Evolutionary conservation across 2,113 vertebrate genomes (phyloP).

Genomic region (Etheostoma cragini): DNA sequence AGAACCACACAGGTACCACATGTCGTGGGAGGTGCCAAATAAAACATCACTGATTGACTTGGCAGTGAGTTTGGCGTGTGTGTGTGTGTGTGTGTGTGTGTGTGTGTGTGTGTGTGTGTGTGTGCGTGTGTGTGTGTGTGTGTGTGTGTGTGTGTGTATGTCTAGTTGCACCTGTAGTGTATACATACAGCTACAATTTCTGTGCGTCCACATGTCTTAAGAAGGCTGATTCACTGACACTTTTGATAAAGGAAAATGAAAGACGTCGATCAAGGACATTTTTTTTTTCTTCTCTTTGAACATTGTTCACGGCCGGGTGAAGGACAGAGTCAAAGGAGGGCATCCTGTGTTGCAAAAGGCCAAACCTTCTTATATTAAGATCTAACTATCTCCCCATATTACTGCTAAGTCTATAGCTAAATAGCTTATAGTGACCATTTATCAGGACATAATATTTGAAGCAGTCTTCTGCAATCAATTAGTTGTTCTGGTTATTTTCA

Average conservation of each 20-base stretch:
- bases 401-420: conserved; percentile 46
- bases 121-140: background rate
- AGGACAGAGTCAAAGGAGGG: conserved; percentile 57
- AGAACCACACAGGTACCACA: conserved; percentile 51
- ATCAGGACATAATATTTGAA: conserved; percentile 54
- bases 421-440: conserved; percentile 53
- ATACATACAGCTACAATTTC: conserved; percentile 4
- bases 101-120: conserved; percentile 4
- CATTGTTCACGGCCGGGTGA: conserved; percentile 49
- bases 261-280: conserved; percentile 14
- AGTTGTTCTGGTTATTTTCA: conserved; percentile 40
- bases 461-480: conserved; percentile 48
- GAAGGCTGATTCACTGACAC: conserved; percentile 9
- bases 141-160: background rate
- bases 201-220: background rate
- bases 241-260: conserved; percentile 49
- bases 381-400: conserved; percentile 65
- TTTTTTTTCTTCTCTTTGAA: conserved; percentile 27
- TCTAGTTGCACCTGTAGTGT: background rate
- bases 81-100: conserved; percentile 1
- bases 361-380: conserved; percentile 62
- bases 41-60: conserved; percentile 70
- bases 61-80: conserved; percentile 9
- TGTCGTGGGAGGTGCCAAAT: conserved; percentile 72
- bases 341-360: conserved; percentile 46